Percentiles rank a stretch among this genome's conserved stretches.
Conservation (phyloP, 1,140 invertebrate genomes). For the Brachionus paranguensis region DNA sequence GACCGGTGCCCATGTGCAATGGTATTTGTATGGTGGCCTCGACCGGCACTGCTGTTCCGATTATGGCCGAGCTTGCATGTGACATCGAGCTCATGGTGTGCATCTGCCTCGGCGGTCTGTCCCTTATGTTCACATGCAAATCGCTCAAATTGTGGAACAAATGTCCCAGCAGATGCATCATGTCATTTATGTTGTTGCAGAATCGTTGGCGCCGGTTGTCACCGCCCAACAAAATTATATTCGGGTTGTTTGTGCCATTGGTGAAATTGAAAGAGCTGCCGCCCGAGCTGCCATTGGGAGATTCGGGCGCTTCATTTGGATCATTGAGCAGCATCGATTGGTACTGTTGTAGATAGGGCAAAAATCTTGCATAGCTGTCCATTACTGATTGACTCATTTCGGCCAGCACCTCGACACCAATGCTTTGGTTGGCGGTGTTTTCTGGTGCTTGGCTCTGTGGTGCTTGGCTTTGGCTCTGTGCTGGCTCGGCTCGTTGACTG, state of each 20-base stretch:
- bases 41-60: constrained; percentile 46
- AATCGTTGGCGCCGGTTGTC: constrained; percentile 59
- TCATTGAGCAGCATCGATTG: constrained; percentile 44
- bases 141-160: constrained; percentile 80
- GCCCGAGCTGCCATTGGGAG: background rate
- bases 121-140: constrained; percentile 66
- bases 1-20: background rate
- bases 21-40: constrained; percentile 31
- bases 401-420: constrained; percentile 43
- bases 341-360: constrained; percentile 45
- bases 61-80: constrained; percentile 60
- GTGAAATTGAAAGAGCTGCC: background rate
- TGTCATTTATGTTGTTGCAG: constrained; percentile 67
- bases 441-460: background rate
- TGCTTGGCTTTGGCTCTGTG: background rate
- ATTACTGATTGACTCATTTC: constrained; percentile 44
- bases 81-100: constrained; percentile 54
- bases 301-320: constrained; percentile 40
- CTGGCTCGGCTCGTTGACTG: background rate
- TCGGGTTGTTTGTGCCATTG: background rate
- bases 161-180: constrained; percentile 76
- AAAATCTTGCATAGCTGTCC: constrained; percentile 43
- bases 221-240: constrained; percentile 6
- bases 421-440: constrained; percentile 40
- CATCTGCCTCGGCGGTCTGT: constrained; percentile 65